Evolutionary conservation across 2,797 vertebrate species (phyloP), one percentile per base, ranked within the genome.

Genomic region (Micropoecilia bifurca): DNA sequence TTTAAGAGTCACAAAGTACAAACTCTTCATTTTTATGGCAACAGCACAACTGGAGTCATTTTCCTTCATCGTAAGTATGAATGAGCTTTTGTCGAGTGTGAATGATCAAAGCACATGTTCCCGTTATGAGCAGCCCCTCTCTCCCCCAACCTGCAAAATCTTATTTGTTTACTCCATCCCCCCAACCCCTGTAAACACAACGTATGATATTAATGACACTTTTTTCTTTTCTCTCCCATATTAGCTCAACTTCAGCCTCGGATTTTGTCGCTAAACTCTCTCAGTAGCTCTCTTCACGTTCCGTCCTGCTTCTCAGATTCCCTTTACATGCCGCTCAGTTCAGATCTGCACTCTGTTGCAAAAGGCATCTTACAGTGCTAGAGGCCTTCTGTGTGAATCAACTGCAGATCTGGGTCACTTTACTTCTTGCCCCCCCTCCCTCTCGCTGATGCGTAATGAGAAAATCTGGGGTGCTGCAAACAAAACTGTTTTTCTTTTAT

Each of bases 1-100:
- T 93, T 93, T 92, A 89, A 94, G 91, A 94, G 95, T 94, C 95
- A 96, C 95, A 96, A 96, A 95, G 94, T 96, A 96, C 95, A 96
- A 95, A 96, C 92, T 94, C 87, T 94, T 94, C 85, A 93, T 94
- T 95, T 93, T 92, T 93, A 96, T 96, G 95, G 95, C 94, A 81
- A 95, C 94, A 93, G 94, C 92, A 94, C 92, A 91, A 95, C 89
- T 94, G 66, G 81, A 92, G 85, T 95, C 93, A 89, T 90, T 76
- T 92, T 94, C 89, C 88, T 90, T 92, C 85, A 87, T 87, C 90
- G 85, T 90, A 83, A 77, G 14, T 89, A 91, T 92, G 92, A 80
- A 89, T 79, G 85, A 90, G 94, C 91, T 86, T 89, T 91, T 90
- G 82, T 79, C 89, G 76, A 71, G 82, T 76, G 43, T 83, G 28